phyloP scores from a whole-genome alignment of 2,113 vertebrate species.

The Leptobrachium leishanense region DNA sequence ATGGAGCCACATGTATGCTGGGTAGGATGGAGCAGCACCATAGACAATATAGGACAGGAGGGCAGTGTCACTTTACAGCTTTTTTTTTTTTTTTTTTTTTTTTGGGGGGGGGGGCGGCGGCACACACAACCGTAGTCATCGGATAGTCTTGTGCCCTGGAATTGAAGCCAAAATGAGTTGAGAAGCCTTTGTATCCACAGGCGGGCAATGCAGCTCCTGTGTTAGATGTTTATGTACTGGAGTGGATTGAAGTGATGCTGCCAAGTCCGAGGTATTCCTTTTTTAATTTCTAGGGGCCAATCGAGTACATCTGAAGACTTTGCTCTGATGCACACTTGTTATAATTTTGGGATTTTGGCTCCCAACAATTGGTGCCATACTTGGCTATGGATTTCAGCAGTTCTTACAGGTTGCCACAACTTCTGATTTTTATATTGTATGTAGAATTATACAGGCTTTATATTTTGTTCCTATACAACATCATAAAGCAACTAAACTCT shows the following conservation, averaged over 20 bases:
- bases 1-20: background rate
- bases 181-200: background rate
- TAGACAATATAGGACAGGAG: slow-evolving; percentile 47
- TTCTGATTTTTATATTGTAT: too few species aligned
- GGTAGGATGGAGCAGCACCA: slow-evolving; percentile 12
- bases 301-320: background rate
- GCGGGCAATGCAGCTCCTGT: background rate
- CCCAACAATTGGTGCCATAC: too few species aligned
- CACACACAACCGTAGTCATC: slow-evolving; percentile 40
- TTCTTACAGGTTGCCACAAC: too few species aligned
- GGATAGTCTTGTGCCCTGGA: slow-evolving; percentile 56
- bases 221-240: background rate
- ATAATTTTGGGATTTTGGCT: too few species aligned
- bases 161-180: slow-evolving; percentile 45
- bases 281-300: background rate
- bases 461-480: too few species aligned
- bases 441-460: too few species aligned
- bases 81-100: slow-evolving; percentile 53
- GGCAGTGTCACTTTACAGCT: slow-evolving; percentile 37
- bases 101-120: slow-evolving; percentile 15
- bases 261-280: background rate
- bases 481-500: too few species aligned
- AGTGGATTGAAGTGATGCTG: background rate
- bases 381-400: too few species aligned
- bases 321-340: too few species aligned